These are phyloP conservation scores for Bolinopsis microptera DNA, from an alignment of 37 sponge, comb jelly and placozoan species.

Conservation along the genomic window DNA sequence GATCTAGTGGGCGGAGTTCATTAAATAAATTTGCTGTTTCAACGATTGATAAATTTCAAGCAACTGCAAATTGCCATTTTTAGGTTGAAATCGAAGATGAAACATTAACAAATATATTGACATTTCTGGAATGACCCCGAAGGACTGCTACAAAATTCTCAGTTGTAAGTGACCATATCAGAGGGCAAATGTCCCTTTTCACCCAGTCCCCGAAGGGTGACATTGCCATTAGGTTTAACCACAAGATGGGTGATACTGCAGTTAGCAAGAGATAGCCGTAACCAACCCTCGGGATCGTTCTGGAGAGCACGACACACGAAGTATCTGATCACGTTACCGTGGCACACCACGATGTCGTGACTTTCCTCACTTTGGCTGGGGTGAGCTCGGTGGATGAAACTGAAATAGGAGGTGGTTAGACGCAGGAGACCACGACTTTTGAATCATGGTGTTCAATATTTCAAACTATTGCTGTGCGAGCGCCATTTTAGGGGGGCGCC, in stretches of 20 bases:
- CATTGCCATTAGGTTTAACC: constrained; percentile 86
- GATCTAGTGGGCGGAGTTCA: too few species aligned
- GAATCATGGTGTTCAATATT: too few species aligned
- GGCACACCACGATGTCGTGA: constrained; percentile 86
- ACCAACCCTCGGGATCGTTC: constrained; percentile 95
- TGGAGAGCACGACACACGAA: constrained; percentile 96
- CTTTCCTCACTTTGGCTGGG: constrained; percentile 81
- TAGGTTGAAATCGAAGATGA: too few species aligned
- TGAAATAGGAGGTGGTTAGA: not conserved
- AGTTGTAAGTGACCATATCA: constrained; percentile 77
- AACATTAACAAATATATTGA: too few species aligned
- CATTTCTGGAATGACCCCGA: too few species aligned
- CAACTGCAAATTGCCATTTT: too few species aligned
- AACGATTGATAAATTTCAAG: too few species aligned
- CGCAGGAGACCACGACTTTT: not conserved
- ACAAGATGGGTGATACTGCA: constrained; percentile 82
- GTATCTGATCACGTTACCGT: constrained; percentile 95
- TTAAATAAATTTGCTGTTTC: too few species aligned
- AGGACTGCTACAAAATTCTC: too few species aligned
- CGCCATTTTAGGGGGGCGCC: too few species aligned
- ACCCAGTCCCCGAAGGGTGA: constrained; percentile 74
- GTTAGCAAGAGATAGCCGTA: constrained; percentile 85
- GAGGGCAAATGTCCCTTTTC: constrained; percentile 88
- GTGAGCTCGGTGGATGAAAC: constrained; percentile 82
- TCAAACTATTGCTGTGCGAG: too few species aligned